Percentiles rank a stretch among this genome's conserved stretches.
These are phyloP conservation scores for Nowickia ferox DNA, from an alignment of 2,888 invertebrate genomes.

Conservation along the genomic window DNA sequence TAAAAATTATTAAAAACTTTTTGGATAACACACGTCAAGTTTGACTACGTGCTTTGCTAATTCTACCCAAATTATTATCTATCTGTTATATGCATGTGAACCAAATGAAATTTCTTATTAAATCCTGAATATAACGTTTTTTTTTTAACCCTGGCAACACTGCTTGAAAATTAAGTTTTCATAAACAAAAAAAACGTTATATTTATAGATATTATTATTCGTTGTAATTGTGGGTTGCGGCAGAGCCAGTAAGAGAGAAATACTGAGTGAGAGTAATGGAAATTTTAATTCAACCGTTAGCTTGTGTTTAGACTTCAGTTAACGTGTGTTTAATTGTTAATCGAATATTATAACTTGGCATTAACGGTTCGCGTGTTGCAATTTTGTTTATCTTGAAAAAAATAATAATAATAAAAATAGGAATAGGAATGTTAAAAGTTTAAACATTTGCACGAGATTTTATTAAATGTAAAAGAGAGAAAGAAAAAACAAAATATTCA, in stretches of 20 bases:
- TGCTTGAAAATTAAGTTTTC: constrained; percentile 32
- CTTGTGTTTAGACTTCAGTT: constrained; percentile 64
- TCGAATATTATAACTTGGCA: constrained; percentile 73
- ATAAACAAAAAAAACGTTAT: constrained; percentile 6
- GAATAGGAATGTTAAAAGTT: constrained; percentile 56
- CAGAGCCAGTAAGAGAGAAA: constrained; percentile 16
- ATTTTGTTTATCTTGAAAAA: constrained; percentile 45
- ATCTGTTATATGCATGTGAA: too few relatives aligned
- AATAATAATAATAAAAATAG: constrained; percentile 34
- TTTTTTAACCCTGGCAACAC: neutral
- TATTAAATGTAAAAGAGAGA: constrained; percentile 1
- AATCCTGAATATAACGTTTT: too few relatives aligned
- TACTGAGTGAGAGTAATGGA: constrained; percentile 34
- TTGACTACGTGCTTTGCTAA: too few relatives aligned
- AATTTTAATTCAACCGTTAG: constrained; percentile 46
- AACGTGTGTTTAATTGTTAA: constrained; percentile 73
- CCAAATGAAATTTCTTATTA: too few relatives aligned
- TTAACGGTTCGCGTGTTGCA: constrained; percentile 72
- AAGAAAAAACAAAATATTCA: constrained; percentile 11
- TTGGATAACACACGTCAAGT: too few relatives aligned
- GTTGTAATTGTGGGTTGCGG: constrained; percentile 34
- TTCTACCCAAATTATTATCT: too few relatives aligned
- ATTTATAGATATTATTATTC: constrained; percentile 16
- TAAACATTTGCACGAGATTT: constrained; percentile 51
- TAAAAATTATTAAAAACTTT: too few relatives aligned